Evolutionary conservation across 2,113 vertebrate species (phyloP).

Genomic region (Antechinus flavipes): DNA sequence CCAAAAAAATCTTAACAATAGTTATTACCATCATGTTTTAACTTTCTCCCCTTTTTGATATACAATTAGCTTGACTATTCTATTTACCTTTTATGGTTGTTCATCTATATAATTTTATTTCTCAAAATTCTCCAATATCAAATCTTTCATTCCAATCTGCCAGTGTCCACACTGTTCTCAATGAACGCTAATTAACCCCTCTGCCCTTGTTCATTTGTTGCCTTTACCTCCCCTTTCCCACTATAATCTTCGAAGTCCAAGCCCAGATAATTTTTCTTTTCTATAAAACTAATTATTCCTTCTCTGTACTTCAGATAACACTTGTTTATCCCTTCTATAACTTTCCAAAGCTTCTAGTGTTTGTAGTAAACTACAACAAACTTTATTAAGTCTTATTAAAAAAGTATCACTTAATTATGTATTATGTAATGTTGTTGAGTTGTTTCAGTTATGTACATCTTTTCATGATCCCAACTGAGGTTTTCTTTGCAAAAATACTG

Average conservation of each 20-base stretch:
- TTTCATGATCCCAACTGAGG: too few species aligned
- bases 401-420: neutral
- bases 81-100: neutral
- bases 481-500: too few species aligned
- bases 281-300: neutral
- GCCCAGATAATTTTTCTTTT: neutral
- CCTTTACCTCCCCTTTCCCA: neutral
- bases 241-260: neutral
- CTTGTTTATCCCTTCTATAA: neutral
- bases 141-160: neutral
- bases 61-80: neutral
- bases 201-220: neutral
- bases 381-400: neutral
- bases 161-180: neutral
- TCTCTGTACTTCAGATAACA: neutral
- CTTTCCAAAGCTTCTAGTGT: neutral
- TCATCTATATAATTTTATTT: neutral
- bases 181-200: neutral
- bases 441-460: too few species aligned
- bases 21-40: neutral
- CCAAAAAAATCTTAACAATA: neutral
- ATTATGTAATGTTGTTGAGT: too few species aligned
- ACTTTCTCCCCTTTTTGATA: neutral
- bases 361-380: neutral
- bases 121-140: neutral